phyloP scores from a whole-genome alignment of 2,888 invertebrate genomes.

The Oxytorus armatus region DNA sequence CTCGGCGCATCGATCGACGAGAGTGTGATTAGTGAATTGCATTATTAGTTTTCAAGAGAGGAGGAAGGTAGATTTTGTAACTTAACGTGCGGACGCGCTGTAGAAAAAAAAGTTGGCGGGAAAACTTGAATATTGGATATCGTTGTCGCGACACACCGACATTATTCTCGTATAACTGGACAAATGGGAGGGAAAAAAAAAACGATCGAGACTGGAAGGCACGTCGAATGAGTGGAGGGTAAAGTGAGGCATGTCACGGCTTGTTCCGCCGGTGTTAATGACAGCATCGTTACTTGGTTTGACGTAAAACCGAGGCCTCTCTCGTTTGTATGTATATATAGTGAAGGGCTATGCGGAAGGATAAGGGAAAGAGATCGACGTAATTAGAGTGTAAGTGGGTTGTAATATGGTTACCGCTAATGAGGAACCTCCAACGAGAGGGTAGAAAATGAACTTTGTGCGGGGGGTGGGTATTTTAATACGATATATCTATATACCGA shows the following conservation, averaged over 20 bases:
- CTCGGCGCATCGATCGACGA: not conserved
- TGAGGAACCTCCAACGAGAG: slow-evolving; percentile 47
- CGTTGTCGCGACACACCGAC: not conserved
- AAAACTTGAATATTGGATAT: slow-evolving; percentile 51
- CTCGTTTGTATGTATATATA: slow-evolving; percentile 5
- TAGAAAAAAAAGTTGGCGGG: not conserved
- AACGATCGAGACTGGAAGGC: not conserved
- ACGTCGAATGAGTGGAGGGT: not conserved
- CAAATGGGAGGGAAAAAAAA: slow-evolving; percentile 25
- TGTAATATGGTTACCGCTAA: slow-evolving; percentile 62
- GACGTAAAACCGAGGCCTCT: slow-evolving; percentile 17
- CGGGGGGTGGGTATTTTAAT: slow-evolving; percentile 15
- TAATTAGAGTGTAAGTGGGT: slow-evolving; percentile 62
- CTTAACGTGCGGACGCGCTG: not conserved
- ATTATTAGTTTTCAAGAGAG: slow-evolving; percentile 9
- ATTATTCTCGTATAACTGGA: not conserved
- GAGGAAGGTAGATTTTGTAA: not conserved
- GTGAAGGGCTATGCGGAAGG: slow-evolving; percentile 4
- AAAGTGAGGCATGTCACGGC: not conserved
- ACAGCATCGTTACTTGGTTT: slow-evolving; percentile 41
- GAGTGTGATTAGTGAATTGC: slow-evolving; percentile 7
- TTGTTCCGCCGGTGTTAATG: slow-evolving; percentile 45
- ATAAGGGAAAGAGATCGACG: slow-evolving; percentile 47
- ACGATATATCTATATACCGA: not conserved
- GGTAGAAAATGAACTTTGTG: slow-evolving; percentile 11